These are phyloP conservation scores for Rana temporaria DNA, from an alignment of 2,113 vertebrate genomes.

Conservation along the genomic window DNA sequence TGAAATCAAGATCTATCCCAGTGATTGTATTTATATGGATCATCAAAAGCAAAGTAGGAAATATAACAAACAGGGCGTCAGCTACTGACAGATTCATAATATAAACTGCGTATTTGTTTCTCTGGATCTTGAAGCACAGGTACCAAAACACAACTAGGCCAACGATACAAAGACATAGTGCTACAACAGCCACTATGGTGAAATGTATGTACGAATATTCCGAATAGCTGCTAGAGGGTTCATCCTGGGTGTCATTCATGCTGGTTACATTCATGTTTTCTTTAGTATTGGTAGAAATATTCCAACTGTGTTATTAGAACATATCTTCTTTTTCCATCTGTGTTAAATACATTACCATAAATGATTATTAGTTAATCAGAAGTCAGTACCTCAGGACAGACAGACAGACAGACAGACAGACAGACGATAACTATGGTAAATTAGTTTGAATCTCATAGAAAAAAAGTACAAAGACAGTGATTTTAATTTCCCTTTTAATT, in stretches of 20 bases:
- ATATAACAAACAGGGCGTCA: conserved; percentile 22
- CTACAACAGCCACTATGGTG: conserved; percentile 12
- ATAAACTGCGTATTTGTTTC: conserved; percentile 34
- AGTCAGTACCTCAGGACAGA: too few relatives aligned
- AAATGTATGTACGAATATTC: background rate
- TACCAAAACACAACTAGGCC: conserved; percentile 48
- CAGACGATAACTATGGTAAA: background rate
- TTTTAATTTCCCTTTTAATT: too few relatives aligned
- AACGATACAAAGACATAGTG: conserved; percentile 14
- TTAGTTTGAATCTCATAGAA: too few relatives aligned
- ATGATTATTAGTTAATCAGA: background rate
- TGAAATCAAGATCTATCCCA: background rate
- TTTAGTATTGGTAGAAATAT: too few relatives aligned
- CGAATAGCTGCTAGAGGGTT: background rate
- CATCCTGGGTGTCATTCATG: background rate
- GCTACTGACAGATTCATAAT: conserved; percentile 50
- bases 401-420: too few relatives aligned
- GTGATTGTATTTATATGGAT: conserved; percentile 17
- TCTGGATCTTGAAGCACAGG: conserved; percentile 35
- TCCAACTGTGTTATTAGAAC: too few relatives aligned
- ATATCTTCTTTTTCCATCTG: background rate
- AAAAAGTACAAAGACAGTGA: too few relatives aligned
- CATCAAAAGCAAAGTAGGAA: background rate
- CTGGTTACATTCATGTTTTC: background rate
- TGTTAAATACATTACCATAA: background rate